These are phyloP conservation scores for Clavelina lepadiformis DNA, from an alignment of 23 tunicate species.

Conservation along the genomic window DNA sequence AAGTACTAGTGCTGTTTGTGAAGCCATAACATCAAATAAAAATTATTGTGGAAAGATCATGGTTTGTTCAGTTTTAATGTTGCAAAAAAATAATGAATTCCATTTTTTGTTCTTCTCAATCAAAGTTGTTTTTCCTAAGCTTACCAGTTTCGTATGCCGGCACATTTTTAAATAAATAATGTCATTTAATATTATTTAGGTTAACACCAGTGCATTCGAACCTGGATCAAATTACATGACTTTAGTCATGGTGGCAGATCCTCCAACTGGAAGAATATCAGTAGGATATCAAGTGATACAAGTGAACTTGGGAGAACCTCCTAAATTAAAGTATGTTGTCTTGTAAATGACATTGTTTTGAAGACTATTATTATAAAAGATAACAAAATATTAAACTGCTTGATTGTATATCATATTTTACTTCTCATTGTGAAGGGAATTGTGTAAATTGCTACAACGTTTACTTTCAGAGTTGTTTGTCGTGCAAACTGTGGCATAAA, in stretches of 20 bases:
- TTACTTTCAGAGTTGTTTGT: slow-evolving; percentile 48
- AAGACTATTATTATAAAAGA: neutral
- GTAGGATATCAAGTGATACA: slow-evolving; percentile 42
- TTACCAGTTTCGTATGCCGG: too few species aligned
- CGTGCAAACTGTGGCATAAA: slow-evolving; percentile 41
- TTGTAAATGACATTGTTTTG: neutral
- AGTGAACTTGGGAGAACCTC: slow-evolving; percentile 33
- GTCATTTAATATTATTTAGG: slow-evolving; percentile 9
- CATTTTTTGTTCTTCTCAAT: too few species aligned
- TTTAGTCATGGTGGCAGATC: slow-evolving; percentile 28
- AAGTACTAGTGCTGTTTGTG: neutral
- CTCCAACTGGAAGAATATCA: slow-evolving; percentile 10
- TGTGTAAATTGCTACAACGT: neutral
- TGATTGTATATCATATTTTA: too few species aligned
- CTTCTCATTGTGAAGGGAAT: neutral
- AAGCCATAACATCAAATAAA: neutral
- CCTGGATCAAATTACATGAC: slow-evolving; percentile 26
- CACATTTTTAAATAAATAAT: too few species aligned
- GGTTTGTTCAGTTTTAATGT: slow-evolving; percentile 6
- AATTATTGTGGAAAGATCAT: slow-evolving; percentile 4
- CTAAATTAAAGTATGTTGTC: slow-evolving; percentile 27
- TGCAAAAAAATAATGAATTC: too few species aligned
- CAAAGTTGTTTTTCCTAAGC: too few species aligned
- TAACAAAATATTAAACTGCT: neutral
- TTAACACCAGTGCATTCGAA: slow-evolving; percentile 30